These are phyloP conservation scores for Rotaria macrura DNA, from an alignment of 2,888 invertebrate species.

Conservation along the genomic window DNA sequence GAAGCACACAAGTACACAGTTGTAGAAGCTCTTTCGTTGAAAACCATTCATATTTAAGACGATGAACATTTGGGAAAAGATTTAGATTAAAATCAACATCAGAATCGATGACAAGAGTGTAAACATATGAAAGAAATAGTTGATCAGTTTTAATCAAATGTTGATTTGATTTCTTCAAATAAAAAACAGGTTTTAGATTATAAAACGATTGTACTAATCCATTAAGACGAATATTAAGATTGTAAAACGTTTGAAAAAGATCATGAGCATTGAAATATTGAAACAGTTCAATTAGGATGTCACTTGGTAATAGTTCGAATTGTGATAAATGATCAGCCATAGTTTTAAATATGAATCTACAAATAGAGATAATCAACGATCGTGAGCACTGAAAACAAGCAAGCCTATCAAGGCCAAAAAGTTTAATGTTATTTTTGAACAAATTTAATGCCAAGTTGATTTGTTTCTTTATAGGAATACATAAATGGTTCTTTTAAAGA, in stretches of 20 bases:
- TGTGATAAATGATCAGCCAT: background rate
- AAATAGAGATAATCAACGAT: background rate
- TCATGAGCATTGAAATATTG: background rate
- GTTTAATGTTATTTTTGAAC: too few species aligned
- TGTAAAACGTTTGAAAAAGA: background rate
- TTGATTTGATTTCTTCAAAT: background rate
- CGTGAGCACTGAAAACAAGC: too few species aligned
- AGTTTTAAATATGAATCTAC: background rate
- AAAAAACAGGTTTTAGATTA: background rate
- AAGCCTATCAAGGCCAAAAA: too few species aligned
- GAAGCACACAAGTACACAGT: background rate
- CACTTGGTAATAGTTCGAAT: background rate
- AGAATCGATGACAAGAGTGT: background rate
- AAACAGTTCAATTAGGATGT: background rate
- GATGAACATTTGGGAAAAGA: background rate
- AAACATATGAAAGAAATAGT: background rate
- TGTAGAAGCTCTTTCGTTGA: background rate
- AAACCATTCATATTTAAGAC: background rate
- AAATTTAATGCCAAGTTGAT: too few species aligned
- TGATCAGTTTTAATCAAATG: background rate
- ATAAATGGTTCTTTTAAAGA: too few species aligned
- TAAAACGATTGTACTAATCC: background rate
- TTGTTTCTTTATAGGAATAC: too few species aligned
- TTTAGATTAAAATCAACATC: background rate
- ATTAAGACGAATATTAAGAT: background rate